Evolutionary conservation across 2,888 invertebrate genomes (phyloP).

Genomic region (Gisinianus flammeolus): DNA sequence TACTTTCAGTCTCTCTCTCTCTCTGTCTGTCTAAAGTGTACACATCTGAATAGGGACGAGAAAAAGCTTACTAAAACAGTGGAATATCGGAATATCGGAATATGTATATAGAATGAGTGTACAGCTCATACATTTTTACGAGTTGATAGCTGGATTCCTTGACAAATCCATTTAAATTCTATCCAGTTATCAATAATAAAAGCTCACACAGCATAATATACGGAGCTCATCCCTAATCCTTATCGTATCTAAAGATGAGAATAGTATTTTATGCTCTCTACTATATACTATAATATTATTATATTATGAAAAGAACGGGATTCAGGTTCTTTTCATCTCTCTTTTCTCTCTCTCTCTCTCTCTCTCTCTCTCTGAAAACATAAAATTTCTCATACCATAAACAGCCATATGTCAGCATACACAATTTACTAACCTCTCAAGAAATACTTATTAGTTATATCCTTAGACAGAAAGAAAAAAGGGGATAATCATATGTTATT

Average conservation of each 20-base stretch:
- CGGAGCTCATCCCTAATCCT: too few relatives aligned
- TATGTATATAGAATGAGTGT: not conserved
- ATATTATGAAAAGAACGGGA: not conserved
- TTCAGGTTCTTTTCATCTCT: slow-evolving; percentile 1
- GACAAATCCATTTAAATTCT: slow-evolving; percentile 5
- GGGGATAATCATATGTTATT: too few relatives aligned
- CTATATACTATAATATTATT: too few relatives aligned
- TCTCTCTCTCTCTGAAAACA: not conserved
- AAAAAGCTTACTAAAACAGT: not conserved
- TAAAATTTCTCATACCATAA: not conserved
- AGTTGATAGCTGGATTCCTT: not conserved
- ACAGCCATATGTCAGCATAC: not conserved
- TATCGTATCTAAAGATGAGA: too few relatives aligned
- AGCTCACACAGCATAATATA: not conserved
- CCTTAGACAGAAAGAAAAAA: too few relatives aligned
- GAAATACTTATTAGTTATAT: too few relatives aligned
- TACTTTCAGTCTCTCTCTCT: not conserved
- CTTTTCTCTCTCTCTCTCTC: not conserved
- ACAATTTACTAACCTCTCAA: too few relatives aligned
- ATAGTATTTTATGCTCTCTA: too few relatives aligned
- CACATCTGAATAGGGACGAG: not conserved
- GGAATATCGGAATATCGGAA: not conserved
- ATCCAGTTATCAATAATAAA: slow-evolving; percentile 8
- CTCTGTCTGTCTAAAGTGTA: not conserved
- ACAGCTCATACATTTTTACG: not conserved